phyloP scores from a whole-genome alignment of 2,113 vertebrate genomes.

The Oncorhynchus mykiss region DNA sequence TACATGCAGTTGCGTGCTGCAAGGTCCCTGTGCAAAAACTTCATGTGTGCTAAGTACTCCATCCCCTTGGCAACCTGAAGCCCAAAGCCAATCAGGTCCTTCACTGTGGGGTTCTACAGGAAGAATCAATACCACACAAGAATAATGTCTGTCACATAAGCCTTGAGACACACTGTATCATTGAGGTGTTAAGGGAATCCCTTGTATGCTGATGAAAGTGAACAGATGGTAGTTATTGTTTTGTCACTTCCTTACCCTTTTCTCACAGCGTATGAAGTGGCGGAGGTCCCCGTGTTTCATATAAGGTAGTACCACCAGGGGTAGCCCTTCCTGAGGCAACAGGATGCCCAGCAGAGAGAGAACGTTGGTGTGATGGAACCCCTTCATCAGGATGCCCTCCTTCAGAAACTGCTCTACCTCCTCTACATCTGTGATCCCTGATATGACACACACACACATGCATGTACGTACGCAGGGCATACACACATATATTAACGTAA shows the following conservation, averaged over 20 bases:
- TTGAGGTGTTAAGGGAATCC: not conserved
- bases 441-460: not conserved
- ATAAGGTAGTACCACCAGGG: constrained; percentile 88
- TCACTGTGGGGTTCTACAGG: constrained; percentile 88
- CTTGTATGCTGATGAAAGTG: not conserved
- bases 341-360: constrained; percentile 89
- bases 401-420: constrained; percentile 95
- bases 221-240: not conserved
- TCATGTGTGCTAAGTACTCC: constrained; percentile 93
- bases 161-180: not conserved
- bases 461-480: not conserved
- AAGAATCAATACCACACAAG: not conserved
- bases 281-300: constrained; percentile 95
- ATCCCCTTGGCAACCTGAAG: constrained; percentile 94
- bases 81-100: constrained; percentile 93
- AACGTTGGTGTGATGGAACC: constrained; percentile 89
- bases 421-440: constrained; percentile 91
- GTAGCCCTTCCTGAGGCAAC: constrained; percentile 85
- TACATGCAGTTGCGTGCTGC: constrained; percentile 98
- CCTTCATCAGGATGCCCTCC: constrained; percentile 95
- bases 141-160: not conserved
- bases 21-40: constrained; percentile 95
- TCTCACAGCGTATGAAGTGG: constrained; percentile 88
- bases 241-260: constrained; percentile 72
- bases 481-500: not conserved